These are phyloP conservation scores for Hiodon tergisus DNA, from an alignment of 2,113 vertebrate species.

Conservation along the genomic window DNA sequence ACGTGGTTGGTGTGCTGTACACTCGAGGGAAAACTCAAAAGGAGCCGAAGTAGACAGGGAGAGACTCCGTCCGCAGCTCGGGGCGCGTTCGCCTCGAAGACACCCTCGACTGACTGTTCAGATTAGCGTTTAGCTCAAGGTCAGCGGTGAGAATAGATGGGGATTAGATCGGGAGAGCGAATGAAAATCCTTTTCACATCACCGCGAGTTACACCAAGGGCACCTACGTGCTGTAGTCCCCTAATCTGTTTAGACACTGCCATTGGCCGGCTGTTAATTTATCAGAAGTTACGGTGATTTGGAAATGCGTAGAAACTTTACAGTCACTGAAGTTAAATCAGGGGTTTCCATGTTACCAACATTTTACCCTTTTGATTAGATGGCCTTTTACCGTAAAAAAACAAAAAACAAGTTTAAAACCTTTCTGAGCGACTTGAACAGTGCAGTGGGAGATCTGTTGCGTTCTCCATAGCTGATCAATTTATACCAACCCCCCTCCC, in stretches of 20 bases:
- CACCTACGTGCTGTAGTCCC: conserved; percentile 37
- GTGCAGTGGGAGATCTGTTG: background rate
- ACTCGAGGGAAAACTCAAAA: conserved; percentile 14
- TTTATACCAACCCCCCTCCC: background rate
- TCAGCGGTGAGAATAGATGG: conserved; percentile 45
- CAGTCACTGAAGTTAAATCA: conserved; percentile 15
- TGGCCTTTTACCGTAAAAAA: conserved; percentile 12
- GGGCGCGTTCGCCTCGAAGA: conserved; percentile 22
- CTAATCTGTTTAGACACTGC: conserved; percentile 53
- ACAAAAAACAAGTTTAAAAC: no score
- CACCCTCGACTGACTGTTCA: conserved; percentile 28
- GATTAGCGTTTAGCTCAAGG: conserved; percentile 44
- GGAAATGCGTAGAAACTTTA: conserved; percentile 18
- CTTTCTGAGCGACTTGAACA: no score
- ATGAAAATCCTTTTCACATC: conserved; percentile 49
- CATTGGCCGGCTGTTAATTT: conserved; percentile 28
- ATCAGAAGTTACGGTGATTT: conserved; percentile 31
- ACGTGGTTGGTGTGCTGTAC: conserved; percentile 15
- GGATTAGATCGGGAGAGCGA: conserved; percentile 52
- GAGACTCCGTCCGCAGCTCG: conserved; percentile 8
- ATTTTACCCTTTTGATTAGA: conserved; percentile 26
- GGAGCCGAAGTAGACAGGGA: background rate
- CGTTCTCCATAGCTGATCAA: background rate
- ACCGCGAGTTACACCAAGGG: conserved; percentile 39
- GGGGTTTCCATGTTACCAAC: background rate